Evolutionary conservation across 2,888 invertebrate species (phyloP), one percentile per base, ranked within the genome.

Genomic region (Dendrolimus pini): DNA sequence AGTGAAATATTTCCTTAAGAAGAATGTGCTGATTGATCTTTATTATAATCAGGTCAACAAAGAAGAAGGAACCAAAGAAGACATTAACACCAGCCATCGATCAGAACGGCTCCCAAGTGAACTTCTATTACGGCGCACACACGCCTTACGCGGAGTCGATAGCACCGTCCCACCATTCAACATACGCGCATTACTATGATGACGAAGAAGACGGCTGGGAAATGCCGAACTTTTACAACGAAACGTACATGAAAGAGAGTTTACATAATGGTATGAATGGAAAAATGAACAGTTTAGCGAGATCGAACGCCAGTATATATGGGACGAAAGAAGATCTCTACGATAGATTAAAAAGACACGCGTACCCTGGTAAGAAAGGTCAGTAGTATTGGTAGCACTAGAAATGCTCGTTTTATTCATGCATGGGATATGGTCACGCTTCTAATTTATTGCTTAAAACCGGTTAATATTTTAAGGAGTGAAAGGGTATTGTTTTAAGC

Each of bases 191-290:
- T 80, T 98, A 98, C 82, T 98, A 98, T 71, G 97, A 98, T 77
- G 97, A 98, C 70, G 98, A 98, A 78, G 98, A 98, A 83, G 98
- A 98, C 72, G 98, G 97, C 55, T 98, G 98, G 98, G 98, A 98
- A 80, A 98, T 98, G 98, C 98, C 98, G 0, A 98, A 98, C 85
- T 98, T 98, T 85, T 98, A 98, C 88, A 97, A 97, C 81, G 98
- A 98, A 86, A 97, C 97, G 1, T 98, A 98, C 78, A 97, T 98
- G 97, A 98, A 98, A 89, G 97, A 97, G 91, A 94, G 97, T 77
- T 92, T 97, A 59, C 97, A 97, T 83, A 96, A 95, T 70, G 95
- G 95, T 30, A 94, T 95, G 84, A 94, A 94, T 70, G 95, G 95
- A 41, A 97, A 97, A 85, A 96, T 97, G 95, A 97, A 97, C 89